These are phyloP conservation scores for Petrocephalus sullivani DNA, from an alignment of 2,797 vertebrate genomes.

Conservation along the genomic window DNA sequence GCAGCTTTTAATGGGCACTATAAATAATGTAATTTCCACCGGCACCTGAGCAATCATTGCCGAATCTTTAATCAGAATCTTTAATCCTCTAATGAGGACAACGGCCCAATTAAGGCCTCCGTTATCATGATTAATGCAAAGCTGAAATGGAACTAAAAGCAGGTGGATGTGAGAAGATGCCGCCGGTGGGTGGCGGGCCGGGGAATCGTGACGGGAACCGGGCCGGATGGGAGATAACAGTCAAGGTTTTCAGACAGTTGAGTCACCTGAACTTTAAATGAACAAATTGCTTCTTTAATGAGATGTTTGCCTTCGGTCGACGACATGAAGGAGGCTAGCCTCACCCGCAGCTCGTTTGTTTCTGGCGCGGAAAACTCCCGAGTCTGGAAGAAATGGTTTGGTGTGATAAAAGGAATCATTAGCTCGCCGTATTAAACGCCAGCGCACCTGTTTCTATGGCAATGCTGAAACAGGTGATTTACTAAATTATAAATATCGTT, in stretches of 20 bases:
- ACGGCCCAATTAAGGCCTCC: slow-evolving; percentile 15
- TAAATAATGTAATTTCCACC: slow-evolving; percentile 11
- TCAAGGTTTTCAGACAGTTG: neutral
- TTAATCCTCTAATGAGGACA: slow-evolving; percentile 20
- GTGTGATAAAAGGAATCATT: neutral
- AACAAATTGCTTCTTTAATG: slow-evolving; percentile 17
- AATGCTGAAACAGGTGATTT: neutral
- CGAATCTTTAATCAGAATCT: slow-evolving; percentile 19
- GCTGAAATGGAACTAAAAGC: slow-evolving; percentile 5
- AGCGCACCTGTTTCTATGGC: neutral
- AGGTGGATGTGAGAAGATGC: neutral
- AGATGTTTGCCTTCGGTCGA: slow-evolving; percentile 5
- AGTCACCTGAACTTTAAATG: slow-evolving; percentile 17
- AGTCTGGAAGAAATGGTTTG: neutral
- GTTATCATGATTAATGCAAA: slow-evolving; percentile 20
- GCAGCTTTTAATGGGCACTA: neutral
- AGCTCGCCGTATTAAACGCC: neutral
- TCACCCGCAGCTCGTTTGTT: neutral
- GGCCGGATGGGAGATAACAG: neutral
- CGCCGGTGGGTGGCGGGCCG: neutral
- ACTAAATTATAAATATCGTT: neutral
- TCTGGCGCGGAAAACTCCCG: neutral
- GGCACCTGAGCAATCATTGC: slow-evolving; percentile 18
- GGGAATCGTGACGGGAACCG: neutral
- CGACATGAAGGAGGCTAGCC: neutral